These are phyloP conservation scores for Parnassius apollo DNA, from an alignment of 2,888 invertebrate genomes.

Conservation along the genomic window DNA sequence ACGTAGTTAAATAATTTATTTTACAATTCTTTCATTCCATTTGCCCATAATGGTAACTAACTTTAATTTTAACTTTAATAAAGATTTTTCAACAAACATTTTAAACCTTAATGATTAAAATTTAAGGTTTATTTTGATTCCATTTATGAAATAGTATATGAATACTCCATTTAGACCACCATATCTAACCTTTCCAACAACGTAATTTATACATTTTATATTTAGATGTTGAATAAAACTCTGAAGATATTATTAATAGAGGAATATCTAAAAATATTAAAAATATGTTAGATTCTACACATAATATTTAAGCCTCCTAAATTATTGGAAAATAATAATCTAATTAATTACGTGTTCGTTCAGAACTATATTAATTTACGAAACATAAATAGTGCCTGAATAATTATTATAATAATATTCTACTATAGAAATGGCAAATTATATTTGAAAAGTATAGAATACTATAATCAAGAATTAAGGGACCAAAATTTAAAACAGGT, in stretches of 20 bases:
- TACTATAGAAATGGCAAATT: too few species aligned
- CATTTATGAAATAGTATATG: background rate
- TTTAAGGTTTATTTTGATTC: background rate
- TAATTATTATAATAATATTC: too few species aligned
- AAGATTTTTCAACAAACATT: slow-evolving; percentile 27
- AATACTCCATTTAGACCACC: background rate
- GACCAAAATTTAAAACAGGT: too few species aligned
- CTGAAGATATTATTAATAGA: slow-evolving; percentile 8
- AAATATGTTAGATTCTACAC: background rate
- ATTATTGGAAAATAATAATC: background rate
- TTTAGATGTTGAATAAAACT: slow-evolving; percentile 1
- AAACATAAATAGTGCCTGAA: too few species aligned
- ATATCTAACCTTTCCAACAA: slow-evolving; percentile 14
- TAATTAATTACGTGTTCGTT: background rate
- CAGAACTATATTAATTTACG: too few species aligned
- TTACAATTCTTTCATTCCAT: slow-evolving; percentile 30
- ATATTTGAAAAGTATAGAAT: too few species aligned
- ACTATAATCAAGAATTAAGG: too few species aligned
- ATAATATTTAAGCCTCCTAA: slow-evolving; percentile 9
- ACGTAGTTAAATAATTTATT: slow-evolving; percentile 48
- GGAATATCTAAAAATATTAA: slow-evolving; percentile 12
- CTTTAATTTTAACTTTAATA: slow-evolving; percentile 44
- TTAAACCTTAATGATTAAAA: slow-evolving; percentile 11
- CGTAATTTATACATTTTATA: slow-evolving; percentile 1
- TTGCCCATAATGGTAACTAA: slow-evolving; percentile 55